These are phyloP conservation scores for Heliconius ethilla DNA, from an alignment of 2,888 invertebrate species.

Conservation along the genomic window DNA sequence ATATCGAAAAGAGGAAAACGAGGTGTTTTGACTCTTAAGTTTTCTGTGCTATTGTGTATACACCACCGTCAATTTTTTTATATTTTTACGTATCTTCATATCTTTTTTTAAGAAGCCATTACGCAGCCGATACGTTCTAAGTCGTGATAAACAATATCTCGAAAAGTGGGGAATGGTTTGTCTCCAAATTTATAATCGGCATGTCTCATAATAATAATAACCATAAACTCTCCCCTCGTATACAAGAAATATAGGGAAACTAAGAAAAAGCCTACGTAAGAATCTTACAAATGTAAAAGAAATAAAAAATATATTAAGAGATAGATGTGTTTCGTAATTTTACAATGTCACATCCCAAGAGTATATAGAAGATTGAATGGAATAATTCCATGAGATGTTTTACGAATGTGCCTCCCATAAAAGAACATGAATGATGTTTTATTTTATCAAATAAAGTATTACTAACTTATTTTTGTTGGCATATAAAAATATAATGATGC, in stretches of 20 bases:
- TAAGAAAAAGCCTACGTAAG: not conserved
- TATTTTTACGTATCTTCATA: no score
- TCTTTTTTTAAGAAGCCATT: no score
- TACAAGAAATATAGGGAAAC: not conserved
- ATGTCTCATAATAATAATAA: no score
- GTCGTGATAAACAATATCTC: not conserved
- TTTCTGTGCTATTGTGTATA: no score
- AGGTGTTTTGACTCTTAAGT: no score
- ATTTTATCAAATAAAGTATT: not conserved
- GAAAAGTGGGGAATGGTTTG: not conserved
- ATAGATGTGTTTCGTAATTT: constrained; percentile 1
- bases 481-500: not conserved
- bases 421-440: not conserved
- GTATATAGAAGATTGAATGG: not conserved
- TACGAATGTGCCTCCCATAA: not conserved
- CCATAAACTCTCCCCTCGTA: not conserved
- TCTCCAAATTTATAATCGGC: no score
- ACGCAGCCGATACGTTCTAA: no score
- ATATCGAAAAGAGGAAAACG: no score
- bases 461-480: not conserved
- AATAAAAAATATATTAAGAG: not conserved
- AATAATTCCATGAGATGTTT: not conserved
- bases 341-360: not conserved
- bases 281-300: not conserved
- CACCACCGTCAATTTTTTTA: no score